A percentile compares a stretch with the other conserved stretches of the same genome.
Evolutionary conservation across 1,140 invertebrate genomes (phyloP).

Genomic region (Drosophila arizonae): DNA sequence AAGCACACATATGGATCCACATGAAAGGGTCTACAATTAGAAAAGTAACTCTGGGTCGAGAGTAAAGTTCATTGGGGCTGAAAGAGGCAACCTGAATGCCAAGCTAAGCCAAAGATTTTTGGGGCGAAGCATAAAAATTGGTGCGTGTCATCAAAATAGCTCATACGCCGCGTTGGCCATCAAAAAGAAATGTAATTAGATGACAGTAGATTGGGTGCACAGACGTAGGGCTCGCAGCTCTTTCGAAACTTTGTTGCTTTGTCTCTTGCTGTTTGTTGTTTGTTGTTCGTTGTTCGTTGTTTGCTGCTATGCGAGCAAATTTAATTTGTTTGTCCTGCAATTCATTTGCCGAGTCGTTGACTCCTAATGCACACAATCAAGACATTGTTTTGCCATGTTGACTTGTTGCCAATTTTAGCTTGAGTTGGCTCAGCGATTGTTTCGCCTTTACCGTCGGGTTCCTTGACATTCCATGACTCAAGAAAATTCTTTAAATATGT

Average conservation of each 20-base stretch:
- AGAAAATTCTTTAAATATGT: slow-evolving; percentile 36
- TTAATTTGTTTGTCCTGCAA: slow-evolving; percentile 75
- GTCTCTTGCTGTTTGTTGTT: slow-evolving; percentile 20
- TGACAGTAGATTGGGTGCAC: slow-evolving; percentile 21
- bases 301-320: slow-evolving; percentile 56
- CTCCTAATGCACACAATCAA: slow-evolving; percentile 71
- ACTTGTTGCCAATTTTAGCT: slow-evolving; percentile 68
- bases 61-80: neutral
- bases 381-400: slow-evolving; percentile 57
- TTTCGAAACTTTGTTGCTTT: slow-evolving; percentile 23
- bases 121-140: slow-evolving; percentile 23
- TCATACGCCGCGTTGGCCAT: slow-evolving; percentile 40
- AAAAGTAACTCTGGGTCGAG: slow-evolving; percentile 20
- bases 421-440: slow-evolving; percentile 47
- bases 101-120: slow-evolving; percentile 5
- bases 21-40: slow-evolving; percentile 30
- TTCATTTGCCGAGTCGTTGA: slow-evolving; percentile 77
- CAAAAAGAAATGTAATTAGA: slow-evolving; percentile 38
- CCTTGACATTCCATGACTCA: slow-evolving; percentile 31
- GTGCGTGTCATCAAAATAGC: slow-evolving; percentile 39
- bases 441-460: slow-evolving; percentile 27
- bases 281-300: neutral
- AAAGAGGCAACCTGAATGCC: slow-evolving; percentile 10
- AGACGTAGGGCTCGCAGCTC: neutral
- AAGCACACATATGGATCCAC: neutral